Evolutionary conservation across 2,113 vertebrate species (phyloP).

Genomic region (Astur gentilis): DNA sequence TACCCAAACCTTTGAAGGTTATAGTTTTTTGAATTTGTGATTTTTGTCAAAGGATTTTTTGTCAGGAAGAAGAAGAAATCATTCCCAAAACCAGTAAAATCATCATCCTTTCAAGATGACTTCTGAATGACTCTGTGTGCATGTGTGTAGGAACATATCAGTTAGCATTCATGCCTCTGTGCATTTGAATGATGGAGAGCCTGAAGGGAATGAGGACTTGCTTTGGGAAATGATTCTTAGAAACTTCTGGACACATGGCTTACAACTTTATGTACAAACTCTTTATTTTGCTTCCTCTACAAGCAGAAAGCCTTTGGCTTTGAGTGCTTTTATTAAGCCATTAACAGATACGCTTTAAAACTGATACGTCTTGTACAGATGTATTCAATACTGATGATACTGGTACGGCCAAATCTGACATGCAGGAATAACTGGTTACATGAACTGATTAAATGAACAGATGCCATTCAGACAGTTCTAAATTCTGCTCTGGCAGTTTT

Average conservation of each 20-base stretch:
- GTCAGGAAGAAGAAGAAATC: background rate
- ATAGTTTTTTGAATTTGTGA: background rate
- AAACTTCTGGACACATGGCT: background rate
- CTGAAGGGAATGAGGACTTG: background rate
- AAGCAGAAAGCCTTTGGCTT: background rate
- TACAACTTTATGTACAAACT: background rate
- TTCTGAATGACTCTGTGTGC: background rate
- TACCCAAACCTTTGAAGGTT: background rate
- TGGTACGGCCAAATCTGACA: background rate
- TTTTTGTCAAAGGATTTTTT: background rate
- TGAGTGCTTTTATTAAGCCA: background rate
- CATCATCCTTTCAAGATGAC: background rate
- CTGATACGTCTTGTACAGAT: background rate
- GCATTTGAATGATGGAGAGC: background rate
- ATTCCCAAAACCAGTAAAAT: fast-evolving
- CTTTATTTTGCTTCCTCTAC: background rate
- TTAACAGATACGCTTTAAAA: background rate
- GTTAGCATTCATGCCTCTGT: background rate
- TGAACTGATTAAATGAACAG: background rate
- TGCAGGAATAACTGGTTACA: background rate
- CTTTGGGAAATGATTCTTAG: background rate
- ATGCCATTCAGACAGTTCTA: background rate
- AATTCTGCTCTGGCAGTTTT: background rate
- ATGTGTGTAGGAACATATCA: background rate
- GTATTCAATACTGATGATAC: background rate